Evolutionary conservation across 2,888 invertebrate species (phyloP).

Genomic region (Antheraea yamamai): DNA sequence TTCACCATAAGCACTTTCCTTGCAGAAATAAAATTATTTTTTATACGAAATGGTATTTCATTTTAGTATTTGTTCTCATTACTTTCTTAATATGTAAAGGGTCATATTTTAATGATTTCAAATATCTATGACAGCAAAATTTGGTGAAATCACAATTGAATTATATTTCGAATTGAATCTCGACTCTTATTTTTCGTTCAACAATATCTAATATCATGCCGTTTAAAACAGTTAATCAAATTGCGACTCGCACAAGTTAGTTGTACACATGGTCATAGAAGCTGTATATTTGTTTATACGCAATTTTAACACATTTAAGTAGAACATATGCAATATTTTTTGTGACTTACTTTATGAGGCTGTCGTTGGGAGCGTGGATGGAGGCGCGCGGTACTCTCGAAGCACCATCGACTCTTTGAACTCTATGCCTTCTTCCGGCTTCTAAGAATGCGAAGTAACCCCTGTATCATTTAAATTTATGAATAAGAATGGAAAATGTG

Average conservation of each 20-base stretch:
- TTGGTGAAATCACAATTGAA: slow-evolving; percentile 36
- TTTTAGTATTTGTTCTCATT: neutral
- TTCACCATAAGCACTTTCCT: slow-evolving; percentile 32
- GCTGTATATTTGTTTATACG: slow-evolving; percentile 42
- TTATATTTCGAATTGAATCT: slow-evolving; percentile 28
- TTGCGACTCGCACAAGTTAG: slow-evolving; percentile 4
- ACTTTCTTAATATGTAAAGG: neutral
- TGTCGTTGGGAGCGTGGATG: slow-evolving; percentile 87
- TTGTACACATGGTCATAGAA: slow-evolving; percentile 33
- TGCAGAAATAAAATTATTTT: slow-evolving; percentile 11
- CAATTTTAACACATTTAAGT: slow-evolving; percentile 43
- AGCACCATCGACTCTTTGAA: slow-evolving; percentile 82
- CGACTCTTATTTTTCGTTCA: neutral
- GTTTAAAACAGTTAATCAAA: slow-evolving; percentile 39
- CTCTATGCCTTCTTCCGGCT: slow-evolving; percentile 88
- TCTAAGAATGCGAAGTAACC: slow-evolving; percentile 95
- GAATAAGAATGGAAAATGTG: neutral
- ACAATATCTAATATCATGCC: slow-evolving; percentile 45
- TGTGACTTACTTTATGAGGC: slow-evolving; percentile 82
- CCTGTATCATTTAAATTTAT: slow-evolving; percentile 60
- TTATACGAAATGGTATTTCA: neutral
- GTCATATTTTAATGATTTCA: neutral
- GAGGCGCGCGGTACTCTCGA: slow-evolving; percentile 81
- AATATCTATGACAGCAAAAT: slow-evolving; percentile 23
- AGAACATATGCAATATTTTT: slow-evolving; percentile 27